Evolutionary conservation across 2,888 invertebrate genomes (phyloP).

Genomic region (Melieria picta): DNA sequence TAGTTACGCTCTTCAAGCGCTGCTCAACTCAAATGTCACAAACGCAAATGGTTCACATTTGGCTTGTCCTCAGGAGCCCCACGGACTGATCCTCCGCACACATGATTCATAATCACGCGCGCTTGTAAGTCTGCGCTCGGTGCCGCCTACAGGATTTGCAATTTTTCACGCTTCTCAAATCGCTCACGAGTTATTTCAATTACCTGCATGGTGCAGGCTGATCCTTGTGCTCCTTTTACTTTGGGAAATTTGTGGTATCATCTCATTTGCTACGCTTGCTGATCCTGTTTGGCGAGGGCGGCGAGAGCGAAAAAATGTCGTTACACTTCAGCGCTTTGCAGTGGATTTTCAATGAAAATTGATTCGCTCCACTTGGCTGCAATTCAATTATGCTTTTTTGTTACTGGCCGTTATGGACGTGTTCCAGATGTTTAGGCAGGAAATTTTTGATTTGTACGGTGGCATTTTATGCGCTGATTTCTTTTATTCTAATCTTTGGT

Average conservation of each 20-base stretch:
- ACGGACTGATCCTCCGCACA: background rate
- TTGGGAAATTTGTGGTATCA: conserved; percentile 32
- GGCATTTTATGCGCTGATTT: conserved; percentile 47
- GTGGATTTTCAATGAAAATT: conserved; percentile 45
- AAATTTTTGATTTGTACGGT: conserved; percentile 58
- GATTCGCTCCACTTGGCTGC: conserved; percentile 57
- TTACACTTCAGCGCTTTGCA: conserved; percentile 24
- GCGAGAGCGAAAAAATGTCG: conserved; percentile 3
- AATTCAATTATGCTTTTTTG: conserved; percentile 47
- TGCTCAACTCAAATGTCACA: conserved; percentile 32
- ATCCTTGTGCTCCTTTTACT: background rate
- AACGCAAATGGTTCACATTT: conserved; percentile 9
- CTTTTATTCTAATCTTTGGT: conserved; percentile 13
- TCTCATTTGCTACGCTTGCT: conserved; percentile 54
- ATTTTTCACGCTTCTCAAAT: conserved; percentile 51
- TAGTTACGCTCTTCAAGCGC: conserved; percentile 40
- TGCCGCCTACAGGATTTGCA: conserved; percentile 13
- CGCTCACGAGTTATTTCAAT: conserved; percentile 19
- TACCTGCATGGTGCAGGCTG: background rate
- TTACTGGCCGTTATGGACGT: conserved; percentile 36
- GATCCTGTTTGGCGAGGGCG: conserved; percentile 25
- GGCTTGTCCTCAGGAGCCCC: background rate
- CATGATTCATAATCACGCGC: background rate
- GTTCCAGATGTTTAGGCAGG: conserved; percentile 61
- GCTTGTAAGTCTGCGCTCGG: background rate